Evolutionary conservation across 2,113 vertebrate genomes (phyloP).

Genomic region (Phaethon lepturus): DNA sequence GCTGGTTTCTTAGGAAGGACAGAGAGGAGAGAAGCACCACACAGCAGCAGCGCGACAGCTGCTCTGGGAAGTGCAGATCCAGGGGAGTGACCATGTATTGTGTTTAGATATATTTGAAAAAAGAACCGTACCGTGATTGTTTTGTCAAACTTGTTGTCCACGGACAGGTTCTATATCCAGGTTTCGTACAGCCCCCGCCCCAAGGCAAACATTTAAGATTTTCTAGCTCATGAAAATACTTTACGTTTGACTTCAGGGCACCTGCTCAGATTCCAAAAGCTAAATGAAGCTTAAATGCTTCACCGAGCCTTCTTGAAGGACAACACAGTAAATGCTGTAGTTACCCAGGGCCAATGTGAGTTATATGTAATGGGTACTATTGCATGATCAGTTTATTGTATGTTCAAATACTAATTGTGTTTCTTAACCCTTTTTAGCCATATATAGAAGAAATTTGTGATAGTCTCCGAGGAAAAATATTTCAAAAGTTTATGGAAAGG

Average conservation of each 20-base stretch:
- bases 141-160: too few species aligned
- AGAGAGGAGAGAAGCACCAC: neutral
- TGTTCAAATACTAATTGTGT: neutral
- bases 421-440: constrained; percentile 69
- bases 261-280: neutral
- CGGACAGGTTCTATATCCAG: neutral
- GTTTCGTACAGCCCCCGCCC: neutral
- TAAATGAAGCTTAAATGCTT: neutral
- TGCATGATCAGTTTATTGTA: neutral
- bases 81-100: rapidly evolving
- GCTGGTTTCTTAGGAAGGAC: neutral
- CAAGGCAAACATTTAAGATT: neutral
- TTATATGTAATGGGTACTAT: rapidly evolving
- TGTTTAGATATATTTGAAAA: neutral
- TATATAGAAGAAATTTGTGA: constrained; percentile 98
- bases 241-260: neutral
- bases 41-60: neutral
- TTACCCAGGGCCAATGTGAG: rapidly evolving
- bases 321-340: neutral
- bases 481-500: constrained; percentile 97
- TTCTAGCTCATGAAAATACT: neutral
- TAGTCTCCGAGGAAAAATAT: constrained; percentile 94
- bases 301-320: neutral
- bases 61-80: neutral
- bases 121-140: too few species aligned